Evolutionary conservation across 1,140 invertebrate genomes (phyloP), one percentile per base, ranked within the genome.

Genomic region (Monomorium pharaonis): DNA sequence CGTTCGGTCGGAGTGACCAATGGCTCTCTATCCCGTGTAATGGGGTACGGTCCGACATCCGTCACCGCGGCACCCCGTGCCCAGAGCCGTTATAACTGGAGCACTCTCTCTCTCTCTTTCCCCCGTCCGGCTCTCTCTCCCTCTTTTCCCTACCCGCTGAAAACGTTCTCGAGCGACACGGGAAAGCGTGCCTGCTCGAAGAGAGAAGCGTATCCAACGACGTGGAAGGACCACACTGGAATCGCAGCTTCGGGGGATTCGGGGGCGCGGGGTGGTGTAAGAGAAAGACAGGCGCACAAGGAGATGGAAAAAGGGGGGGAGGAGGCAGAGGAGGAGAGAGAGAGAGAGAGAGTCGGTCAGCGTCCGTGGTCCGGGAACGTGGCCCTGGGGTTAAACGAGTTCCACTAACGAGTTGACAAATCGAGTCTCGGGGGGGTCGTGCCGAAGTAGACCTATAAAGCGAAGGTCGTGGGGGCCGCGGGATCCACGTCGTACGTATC

Each of bases 391-490:
- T 94, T 93, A 95, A 95, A 95, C 92, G 94, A 94, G 93, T 94
- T 94, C 88, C 91, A 94, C 94, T 95, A 95, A 94, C 95, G 94
- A 94, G 94, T 95, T 95, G 95, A 95, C 95, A 95, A 95, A 95
- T 95, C 94, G 94, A 89, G 93, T 95, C 94, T 94, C 94, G 88
- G 87, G 94, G 92, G 94, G 93, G 92, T 95, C 94, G 94, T 95
- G 93, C 91, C 92, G 88, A 92, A 94, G 91, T 91, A 94, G 93
- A 94, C 93, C 94, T 94, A 95, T 95, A 95, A 95, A 94, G 91
- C 92, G 90, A 94, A 94, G 93, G 92, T 94, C 93, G 93, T 92
- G 88, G 86, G 84, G 81, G 74, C 88, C 88, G 76, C 80, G 56
- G 81, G 83, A n/a, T 76, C 81, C 89, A 86, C 89, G 89, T 91